These are phyloP conservation scores for Sussaba pulchella DNA, from an alignment of 2,888 invertebrate genomes.

Conservation along the genomic window DNA sequence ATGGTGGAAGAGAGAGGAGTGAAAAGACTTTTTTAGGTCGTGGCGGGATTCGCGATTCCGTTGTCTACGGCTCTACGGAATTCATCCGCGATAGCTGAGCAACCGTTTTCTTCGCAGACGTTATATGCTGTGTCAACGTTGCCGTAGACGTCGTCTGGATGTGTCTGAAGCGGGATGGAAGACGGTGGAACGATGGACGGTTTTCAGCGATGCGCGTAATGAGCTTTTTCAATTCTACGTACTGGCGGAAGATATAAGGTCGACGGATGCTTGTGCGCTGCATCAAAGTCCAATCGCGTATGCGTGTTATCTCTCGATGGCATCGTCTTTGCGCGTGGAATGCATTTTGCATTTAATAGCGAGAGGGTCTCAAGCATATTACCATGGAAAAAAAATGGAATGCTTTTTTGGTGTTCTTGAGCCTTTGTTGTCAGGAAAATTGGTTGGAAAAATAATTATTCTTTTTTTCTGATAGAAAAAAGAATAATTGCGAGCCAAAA, in stretches of 20 bases:
- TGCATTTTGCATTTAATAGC: no score
- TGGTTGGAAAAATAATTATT: no score
- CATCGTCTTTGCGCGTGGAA: no score
- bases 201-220: constrained; percentile 50
- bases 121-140: constrained; percentile 29
- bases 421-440: no score
- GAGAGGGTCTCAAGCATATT: no score
- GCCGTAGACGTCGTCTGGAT: constrained; percentile 2
- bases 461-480: no score
- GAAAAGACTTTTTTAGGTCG: constrained; percentile 1
- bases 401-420: no score
- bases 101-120: constrained; percentile 18
- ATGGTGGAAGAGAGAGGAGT: not conserved
- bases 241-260: constrained; percentile 22
- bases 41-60: not conserved
- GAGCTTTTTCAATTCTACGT: constrained; percentile 55
- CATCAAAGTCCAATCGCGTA: not conserved
- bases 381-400: no score
- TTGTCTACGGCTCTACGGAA: not conserved
- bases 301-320: not conserved
- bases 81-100: not conserved
- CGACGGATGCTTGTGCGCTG: not conserved
- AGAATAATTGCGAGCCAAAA: no score
- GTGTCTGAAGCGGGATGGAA: not conserved
- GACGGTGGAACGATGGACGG: not conserved